Evolutionary conservation across 1,140 invertebrate genomes (phyloP).

Genomic region (Drosophila asahinai): DNA sequence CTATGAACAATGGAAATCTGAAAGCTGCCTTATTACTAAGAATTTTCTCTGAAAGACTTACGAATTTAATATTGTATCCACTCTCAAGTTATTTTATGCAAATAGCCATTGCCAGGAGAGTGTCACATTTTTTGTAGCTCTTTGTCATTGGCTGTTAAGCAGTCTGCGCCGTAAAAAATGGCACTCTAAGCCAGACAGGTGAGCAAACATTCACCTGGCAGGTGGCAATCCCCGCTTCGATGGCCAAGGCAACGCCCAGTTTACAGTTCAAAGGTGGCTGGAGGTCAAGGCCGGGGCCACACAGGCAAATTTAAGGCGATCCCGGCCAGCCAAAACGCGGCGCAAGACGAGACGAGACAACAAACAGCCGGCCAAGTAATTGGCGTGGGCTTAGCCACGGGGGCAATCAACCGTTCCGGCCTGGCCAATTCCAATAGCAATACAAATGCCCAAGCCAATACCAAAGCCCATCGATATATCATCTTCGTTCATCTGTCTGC

Average conservation of each 20-base stretch:
- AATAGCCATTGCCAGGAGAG: neutral
- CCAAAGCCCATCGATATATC: constrained; percentile 39
- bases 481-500: constrained; percentile 38
- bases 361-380: constrained; percentile 40
- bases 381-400: constrained; percentile 42
- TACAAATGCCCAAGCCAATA: constrained; percentile 9
- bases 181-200: constrained; percentile 24
- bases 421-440: constrained; percentile 23
- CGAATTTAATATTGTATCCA: neutral
- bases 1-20: no score
- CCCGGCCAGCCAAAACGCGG: constrained; percentile 4
- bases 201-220: constrained; percentile 18
- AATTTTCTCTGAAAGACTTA: neutral
- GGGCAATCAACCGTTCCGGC: constrained; percentile 20
- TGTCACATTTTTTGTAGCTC: neutral
- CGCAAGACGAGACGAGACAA: constrained; percentile 20
- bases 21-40: no score
- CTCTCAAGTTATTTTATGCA: neutral
- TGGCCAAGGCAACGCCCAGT: constrained; percentile 43
- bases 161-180: constrained; percentile 23
- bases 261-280: constrained; percentile 66
- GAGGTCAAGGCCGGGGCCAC: constrained; percentile 58
- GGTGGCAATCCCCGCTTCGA: constrained; percentile 1
- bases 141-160: constrained; percentile 33
- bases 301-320: constrained; percentile 26